These are phyloP conservation scores for Dichetophora obliterata DNA, from an alignment of 2,888 invertebrate genomes.

Conservation along the genomic window DNA sequence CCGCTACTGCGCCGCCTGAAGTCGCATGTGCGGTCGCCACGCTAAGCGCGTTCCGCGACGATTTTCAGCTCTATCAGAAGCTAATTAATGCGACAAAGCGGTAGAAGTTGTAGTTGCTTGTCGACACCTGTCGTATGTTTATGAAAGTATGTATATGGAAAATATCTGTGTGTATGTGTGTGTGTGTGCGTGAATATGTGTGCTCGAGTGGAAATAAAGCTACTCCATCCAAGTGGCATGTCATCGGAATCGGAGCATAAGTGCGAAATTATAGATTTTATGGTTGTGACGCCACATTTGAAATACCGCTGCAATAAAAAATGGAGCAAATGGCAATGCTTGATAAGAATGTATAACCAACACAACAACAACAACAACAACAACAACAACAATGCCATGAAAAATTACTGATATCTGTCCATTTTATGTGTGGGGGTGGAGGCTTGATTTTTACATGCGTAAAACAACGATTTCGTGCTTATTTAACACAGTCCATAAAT, in stretches of 20 bases:
- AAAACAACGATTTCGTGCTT: neutral
- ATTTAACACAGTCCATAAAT: neutral
- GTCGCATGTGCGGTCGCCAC: conserved; percentile 3
- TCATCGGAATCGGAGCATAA: neutral
- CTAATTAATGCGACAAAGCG: conserved; percentile 33
- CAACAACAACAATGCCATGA: neutral
- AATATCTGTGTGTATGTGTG: neutral
- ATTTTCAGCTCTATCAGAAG: conserved; percentile 27
- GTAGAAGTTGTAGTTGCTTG: conserved; percentile 24
- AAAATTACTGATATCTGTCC: neutral
- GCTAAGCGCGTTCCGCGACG: conserved; percentile 17
- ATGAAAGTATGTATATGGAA: neutral
- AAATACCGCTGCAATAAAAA: neutral
- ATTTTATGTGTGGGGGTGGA: too few relatives aligned
- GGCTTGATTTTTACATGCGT: neutral
- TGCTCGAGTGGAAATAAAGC: neutral
- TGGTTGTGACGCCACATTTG: neutral
- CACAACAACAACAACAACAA: neutral
- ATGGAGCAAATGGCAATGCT: neutral
- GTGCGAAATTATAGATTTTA: neutral
- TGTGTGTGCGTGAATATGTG: neutral
- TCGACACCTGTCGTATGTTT: conserved; percentile 32
- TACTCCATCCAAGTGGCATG: neutral
- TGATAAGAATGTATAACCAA: conserved; percentile 8
- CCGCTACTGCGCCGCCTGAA: neutral